phyloP scores from a whole-genome alignment of 2,113 vertebrate species.

The Colinus virginianus region DNA sequence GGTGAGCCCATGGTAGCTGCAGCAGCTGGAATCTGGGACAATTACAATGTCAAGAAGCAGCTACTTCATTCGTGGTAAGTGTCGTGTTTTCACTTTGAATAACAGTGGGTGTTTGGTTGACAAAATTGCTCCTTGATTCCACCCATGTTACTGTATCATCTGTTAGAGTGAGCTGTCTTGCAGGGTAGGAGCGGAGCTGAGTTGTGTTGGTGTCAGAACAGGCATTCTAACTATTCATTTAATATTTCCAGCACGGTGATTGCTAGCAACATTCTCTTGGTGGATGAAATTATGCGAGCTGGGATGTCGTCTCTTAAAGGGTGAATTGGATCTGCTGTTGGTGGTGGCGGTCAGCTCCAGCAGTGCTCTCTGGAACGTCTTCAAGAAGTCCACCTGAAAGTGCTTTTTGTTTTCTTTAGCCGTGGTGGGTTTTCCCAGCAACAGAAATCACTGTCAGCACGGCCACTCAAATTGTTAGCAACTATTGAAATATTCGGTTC shows the following conservation, averaged over 20 bases:
- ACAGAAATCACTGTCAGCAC: background rate
- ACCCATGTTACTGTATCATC: no score
- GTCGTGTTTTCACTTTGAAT: background rate
- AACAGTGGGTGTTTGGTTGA: rapidly evolving
- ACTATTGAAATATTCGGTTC: constrained; percentile 47
- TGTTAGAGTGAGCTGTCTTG: rapidly evolving
- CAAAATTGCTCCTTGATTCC: background rate
- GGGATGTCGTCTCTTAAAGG: constrained; percentile 98
- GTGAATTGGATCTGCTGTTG: constrained; percentile 69
- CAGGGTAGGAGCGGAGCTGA: background rate
- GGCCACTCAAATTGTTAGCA: constrained; percentile 35
- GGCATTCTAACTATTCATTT: background rate
- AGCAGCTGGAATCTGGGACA: constrained; percentile 94
- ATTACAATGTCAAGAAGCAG: constrained; percentile 97
- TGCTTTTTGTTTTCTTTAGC: background rate
- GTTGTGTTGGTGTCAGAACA: background rate
- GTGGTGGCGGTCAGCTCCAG: background rate
- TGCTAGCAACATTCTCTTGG: constrained; percentile 95
- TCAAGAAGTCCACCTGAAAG: background rate
- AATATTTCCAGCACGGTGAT: constrained; percentile 88
- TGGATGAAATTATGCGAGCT: constrained; percentile 98
- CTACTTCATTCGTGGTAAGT: constrained; percentile 96
- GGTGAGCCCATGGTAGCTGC: constrained; percentile 94
- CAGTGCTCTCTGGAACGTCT: background rate
- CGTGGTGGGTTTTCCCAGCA: constrained; percentile 23